Conservation (phyloP, 2,888 invertebrate species). For the Euplexia lucipara region DNA sequence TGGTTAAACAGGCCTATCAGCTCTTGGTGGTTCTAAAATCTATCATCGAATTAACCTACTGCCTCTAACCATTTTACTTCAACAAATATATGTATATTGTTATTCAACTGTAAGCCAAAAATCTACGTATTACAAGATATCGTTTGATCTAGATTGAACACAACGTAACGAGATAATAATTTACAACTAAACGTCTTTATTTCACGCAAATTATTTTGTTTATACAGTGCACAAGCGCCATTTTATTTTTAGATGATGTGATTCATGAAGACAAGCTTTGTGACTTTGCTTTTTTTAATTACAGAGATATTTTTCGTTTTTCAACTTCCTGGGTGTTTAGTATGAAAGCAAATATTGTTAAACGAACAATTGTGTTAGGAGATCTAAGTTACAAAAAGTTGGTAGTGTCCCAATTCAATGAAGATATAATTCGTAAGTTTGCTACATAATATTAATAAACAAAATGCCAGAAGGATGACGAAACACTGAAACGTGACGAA, state of each 20-base stretch:
- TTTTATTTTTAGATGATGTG: conserved; percentile 8
- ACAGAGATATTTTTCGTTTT: conserved; percentile 11
- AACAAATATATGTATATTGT: conserved; percentile 4
- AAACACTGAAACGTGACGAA: conserved; percentile 8
- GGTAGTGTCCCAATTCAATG: not conserved
- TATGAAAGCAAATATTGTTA: no score
- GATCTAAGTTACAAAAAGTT: no score
- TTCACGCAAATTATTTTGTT: conserved; percentile 39
- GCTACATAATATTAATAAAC: no score
- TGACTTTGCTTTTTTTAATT: conserved; percentile 19
- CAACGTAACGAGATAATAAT: conserved; percentile 29
- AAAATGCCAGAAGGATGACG: not conserved
- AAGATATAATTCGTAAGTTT: no score
- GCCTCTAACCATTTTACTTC: conserved; percentile 1
- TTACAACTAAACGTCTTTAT: conserved; percentile 26
- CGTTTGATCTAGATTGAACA: conserved; percentile 41
- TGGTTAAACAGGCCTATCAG: not conserved
- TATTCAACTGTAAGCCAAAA: conserved; percentile 28
- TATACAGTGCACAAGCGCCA: conserved; percentile 26
- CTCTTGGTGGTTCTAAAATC: not conserved
- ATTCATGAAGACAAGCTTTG: conserved; percentile 12
- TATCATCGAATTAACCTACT: not conserved
- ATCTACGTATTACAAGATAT: not conserved
- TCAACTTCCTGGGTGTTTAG: not conserved
- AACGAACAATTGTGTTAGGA: no score